phyloP scores from a whole-genome alignment of 30 jellyfish, hydroid and myxozoan species.

The Sanderia malayensis region DNA sequence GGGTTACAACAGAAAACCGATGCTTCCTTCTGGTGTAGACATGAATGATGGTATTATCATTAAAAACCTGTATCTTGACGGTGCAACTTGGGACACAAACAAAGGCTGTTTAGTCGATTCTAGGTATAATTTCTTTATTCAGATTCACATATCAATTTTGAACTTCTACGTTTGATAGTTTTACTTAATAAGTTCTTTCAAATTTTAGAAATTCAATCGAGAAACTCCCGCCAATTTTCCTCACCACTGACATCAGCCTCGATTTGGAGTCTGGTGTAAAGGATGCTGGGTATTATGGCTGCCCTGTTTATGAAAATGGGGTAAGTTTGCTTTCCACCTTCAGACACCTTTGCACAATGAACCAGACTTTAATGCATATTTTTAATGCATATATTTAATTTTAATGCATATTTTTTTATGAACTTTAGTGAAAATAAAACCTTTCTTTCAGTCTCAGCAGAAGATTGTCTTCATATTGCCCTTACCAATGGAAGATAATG shows the following conservation, averaged over 20 bases:
- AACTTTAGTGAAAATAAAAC: neutral
- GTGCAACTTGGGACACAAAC: constrained; percentile 50
- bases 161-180: neutral
- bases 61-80: constrained; percentile 31
- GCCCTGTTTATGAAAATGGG: constrained; percentile 27
- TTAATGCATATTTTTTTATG: neutral
- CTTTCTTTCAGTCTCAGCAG: constrained; percentile 30
- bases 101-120: constrained; percentile 9
- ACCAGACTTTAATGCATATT: neutral
- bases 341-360: neutral
- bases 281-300: neutral
- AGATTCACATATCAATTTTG: neutral
- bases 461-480: constrained; percentile 6
- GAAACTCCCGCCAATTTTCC: constrained; percentile 19
- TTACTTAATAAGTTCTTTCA: neutral
- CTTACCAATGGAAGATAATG: neutral
- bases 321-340: neutral
- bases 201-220: constrained; percentile 7
- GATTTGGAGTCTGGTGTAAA: neutral
- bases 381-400: no score
- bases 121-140: constrained; percentile 9
- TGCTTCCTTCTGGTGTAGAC: constrained; percentile 12
- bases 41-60: constrained; percentile 27
- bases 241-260: constrained; percentile 1
- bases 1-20: constrained; percentile 10